Evolutionary conservation across 2,797 vertebrate genomes (phyloP).

Genomic region (Tokudaia muenninki): DNA sequence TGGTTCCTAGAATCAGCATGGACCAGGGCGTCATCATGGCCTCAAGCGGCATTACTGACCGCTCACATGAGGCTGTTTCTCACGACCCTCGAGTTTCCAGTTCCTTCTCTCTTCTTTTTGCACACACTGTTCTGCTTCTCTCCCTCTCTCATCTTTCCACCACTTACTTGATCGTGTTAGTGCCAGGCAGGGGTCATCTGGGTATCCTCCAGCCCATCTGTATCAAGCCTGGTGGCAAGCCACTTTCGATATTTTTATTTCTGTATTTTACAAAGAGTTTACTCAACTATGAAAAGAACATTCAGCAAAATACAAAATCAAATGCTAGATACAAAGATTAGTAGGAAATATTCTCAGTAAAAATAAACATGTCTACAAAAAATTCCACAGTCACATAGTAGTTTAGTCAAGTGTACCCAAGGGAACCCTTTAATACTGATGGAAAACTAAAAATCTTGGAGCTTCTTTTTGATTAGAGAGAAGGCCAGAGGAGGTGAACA

Average conservation of each 20-base stretch:
- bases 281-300: neutral
- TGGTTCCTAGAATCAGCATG: neutral
- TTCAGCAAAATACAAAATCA: slow-evolving; percentile 1
- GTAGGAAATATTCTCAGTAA: slow-evolving; percentile 27
- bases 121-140: neutral
- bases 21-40: neutral
- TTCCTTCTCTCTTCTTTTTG: neutral
- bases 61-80: neutral
- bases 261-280: neutral
- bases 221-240: neutral
- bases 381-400: neutral
- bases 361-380: neutral
- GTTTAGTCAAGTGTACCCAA: neutral
- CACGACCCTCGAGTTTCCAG: neutral
- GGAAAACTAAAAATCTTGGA: slow-evolving; percentile 12
- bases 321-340: neutral
- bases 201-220: neutral
- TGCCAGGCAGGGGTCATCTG: neutral
- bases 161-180: neutral
- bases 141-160: neutral
- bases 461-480: neutral
- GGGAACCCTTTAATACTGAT: neutral
- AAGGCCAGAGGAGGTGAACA: neutral
- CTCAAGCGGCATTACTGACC: neutral
- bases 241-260: neutral